Conservation (phyloP, 2,113 vertebrate species). For the Ictalurus punctatus region DNA sequence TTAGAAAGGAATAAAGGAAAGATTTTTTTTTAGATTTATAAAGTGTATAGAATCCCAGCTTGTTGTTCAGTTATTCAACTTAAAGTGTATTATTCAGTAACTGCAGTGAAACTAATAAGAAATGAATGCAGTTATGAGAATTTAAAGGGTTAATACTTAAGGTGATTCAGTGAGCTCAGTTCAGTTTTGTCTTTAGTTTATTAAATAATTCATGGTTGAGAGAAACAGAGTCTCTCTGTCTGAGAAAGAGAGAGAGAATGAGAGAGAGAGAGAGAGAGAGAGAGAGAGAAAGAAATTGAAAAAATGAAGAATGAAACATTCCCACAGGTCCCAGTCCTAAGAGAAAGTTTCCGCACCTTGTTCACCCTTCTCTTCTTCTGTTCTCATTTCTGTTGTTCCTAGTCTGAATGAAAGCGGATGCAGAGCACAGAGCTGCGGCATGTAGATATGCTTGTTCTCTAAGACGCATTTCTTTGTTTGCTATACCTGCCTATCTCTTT, state of each 20-base stretch:
- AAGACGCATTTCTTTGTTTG: background rate
- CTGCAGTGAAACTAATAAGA: background rate
- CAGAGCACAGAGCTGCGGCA: background rate
- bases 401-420: background rate
- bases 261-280: slow-evolving; percentile 9
- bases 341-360: slow-evolving; percentile 29
- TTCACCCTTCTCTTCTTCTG: background rate
- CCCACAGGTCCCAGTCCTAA: background rate
- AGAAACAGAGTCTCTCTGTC: background rate
- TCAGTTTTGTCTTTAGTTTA: background rate
- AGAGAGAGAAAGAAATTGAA: background rate
- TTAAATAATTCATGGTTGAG: background rate
- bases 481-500: background rate
- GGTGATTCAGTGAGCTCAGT: background rate
- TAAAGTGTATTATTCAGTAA: background rate
- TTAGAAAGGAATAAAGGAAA: background rate
- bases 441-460: background rate
- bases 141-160: background rate
- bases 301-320: slow-evolving; percentile 1
- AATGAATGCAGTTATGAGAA: background rate
- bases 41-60: background rate
- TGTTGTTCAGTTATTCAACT: background rate
- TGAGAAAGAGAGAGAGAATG: background rate
- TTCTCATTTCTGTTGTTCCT: background rate
- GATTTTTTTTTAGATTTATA: background rate